These are phyloP conservation scores for Thereva nobilitata DNA, from an alignment of 2,888 invertebrate species.

Conservation along the genomic window DNA sequence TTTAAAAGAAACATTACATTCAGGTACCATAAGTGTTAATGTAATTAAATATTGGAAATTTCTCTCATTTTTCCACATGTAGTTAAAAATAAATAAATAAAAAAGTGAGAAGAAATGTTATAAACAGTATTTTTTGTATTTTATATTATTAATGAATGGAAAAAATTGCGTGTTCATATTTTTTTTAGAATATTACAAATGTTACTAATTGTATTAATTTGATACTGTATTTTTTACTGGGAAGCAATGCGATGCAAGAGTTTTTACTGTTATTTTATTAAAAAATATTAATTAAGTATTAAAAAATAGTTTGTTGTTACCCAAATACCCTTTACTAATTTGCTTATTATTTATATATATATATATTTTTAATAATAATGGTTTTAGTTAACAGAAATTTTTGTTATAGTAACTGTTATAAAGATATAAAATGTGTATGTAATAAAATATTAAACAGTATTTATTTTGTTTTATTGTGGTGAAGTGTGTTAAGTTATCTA, in stretches of 20 bases:
- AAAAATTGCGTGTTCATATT: too few relatives aligned
- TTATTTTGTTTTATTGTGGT: not conserved
- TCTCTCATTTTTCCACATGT: too few relatives aligned
- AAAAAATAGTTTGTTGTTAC: slow-evolving; percentile 2
- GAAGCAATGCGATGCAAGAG: slow-evolving; percentile 35
- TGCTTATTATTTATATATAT: slow-evolving; percentile 21
- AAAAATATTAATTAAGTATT: not conserved
- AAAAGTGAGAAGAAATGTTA: too few relatives aligned
- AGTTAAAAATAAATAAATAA: too few relatives aligned
- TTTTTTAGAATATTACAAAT: too few relatives aligned
- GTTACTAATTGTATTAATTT: slow-evolving; percentile 7
- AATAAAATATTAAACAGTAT: slow-evolving; percentile 24
- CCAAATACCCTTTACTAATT: slow-evolving; percentile 21
- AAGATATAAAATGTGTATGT: slow-evolving; percentile 23
- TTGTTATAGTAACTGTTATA: slow-evolving; percentile 21
- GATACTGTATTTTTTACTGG: slow-evolving; percentile 11
- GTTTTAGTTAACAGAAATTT: slow-evolving; percentile 30
- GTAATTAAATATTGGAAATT: too few relatives aligned
- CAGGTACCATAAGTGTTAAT: too few relatives aligned
- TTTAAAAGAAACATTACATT: too few relatives aligned
- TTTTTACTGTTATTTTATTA: slow-evolving; percentile 17
- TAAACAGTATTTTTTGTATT: too few relatives aligned
- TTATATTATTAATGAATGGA: too few relatives aligned
- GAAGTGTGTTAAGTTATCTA: slow-evolving; percentile 8
- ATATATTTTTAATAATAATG: not conserved